Evolutionary conservation across 2,797 vertebrate genomes (phyloP).

Genomic region (Gallinago solitaria): DNA sequence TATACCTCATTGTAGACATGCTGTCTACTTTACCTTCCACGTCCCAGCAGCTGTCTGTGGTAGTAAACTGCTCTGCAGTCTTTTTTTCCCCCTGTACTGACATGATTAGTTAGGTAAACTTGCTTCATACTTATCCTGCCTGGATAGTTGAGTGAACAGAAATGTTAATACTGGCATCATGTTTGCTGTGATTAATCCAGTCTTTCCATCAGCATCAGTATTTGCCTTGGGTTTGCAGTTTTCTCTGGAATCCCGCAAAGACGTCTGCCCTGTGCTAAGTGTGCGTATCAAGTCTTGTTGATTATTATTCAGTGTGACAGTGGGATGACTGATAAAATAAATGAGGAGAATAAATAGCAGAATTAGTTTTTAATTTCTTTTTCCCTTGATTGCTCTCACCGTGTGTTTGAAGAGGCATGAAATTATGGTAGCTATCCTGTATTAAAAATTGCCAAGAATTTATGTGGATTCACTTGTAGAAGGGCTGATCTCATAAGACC

Average conservation of each 20-base stretch:
- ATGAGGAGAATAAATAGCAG: conserved; percentile 75
- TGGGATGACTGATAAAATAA: conserved; percentile 76
- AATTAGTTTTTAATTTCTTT: conserved; percentile 80
- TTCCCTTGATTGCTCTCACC: conserved; percentile 75
- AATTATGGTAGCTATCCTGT: conserved; percentile 63
- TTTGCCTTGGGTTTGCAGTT: conserved; percentile 31
- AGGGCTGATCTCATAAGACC: conserved; percentile 39
- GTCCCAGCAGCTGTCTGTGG: neutral
- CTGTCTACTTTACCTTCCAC: neutral
- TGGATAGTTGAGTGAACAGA: neutral
- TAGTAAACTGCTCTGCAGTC: neutral
- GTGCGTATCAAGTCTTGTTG: conserved; percentile 60
- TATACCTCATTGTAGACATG: neutral
- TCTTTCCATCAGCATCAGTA: neutral
- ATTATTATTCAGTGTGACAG: conserved; percentile 75
- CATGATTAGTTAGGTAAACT: conserved; percentile 3
- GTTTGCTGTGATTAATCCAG: conserved; percentile 51
- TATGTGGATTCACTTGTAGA: conserved; percentile 14
- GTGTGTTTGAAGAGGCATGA: conserved; percentile 75
- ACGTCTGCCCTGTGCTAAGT: conserved; percentile 31
- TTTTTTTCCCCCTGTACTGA: neutral
- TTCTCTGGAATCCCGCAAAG: conserved; percentile 34
- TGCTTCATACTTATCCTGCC: neutral
- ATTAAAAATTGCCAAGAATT: conserved; percentile 51
- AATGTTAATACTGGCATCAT: neutral